Conservation (phyloP, 2,888 invertebrate species). For the Heliconius hortense region DNA sequence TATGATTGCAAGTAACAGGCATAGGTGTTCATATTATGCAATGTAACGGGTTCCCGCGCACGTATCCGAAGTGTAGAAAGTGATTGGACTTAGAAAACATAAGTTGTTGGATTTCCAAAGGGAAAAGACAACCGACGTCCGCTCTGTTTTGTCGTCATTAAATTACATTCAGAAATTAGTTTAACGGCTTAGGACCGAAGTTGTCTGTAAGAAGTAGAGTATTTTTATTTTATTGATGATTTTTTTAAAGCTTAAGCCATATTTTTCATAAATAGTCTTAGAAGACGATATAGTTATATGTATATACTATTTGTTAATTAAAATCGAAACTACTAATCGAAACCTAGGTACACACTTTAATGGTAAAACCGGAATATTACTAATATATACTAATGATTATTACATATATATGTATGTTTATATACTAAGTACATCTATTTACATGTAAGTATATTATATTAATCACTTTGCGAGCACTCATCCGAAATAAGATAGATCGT, state of each 20-base stretch:
- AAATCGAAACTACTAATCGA: background rate
- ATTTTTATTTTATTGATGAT: background rate
- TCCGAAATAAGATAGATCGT: background rate
- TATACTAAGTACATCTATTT: background rate
- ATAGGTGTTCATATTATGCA: conserved; percentile 48
- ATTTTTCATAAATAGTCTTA: no score
- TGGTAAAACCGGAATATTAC: background rate
- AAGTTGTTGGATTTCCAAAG: conserved; percentile 38
- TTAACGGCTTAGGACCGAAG: background rate
- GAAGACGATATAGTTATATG: background rate
- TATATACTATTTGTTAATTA: background rate
- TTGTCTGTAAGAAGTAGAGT: background rate
- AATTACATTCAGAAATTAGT: background rate
- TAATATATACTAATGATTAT: background rate
- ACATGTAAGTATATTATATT: background rate
- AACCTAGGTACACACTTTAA: background rate
- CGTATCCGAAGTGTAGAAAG: conserved; percentile 49
- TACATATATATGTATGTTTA: background rate
- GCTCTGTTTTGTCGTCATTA: conserved; percentile 32
- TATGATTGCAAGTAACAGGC: conserved; percentile 20
- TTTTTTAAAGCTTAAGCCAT: background rate
- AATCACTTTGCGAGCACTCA: background rate
- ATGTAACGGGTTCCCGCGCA: conserved; percentile 58
- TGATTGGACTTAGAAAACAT: conserved; percentile 44
- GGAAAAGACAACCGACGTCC: conserved; percentile 44